These are phyloP conservation scores for Lophotis ruficrista DNA, from an alignment of 2,113 vertebrate genomes.

Conservation along the genomic window DNA sequence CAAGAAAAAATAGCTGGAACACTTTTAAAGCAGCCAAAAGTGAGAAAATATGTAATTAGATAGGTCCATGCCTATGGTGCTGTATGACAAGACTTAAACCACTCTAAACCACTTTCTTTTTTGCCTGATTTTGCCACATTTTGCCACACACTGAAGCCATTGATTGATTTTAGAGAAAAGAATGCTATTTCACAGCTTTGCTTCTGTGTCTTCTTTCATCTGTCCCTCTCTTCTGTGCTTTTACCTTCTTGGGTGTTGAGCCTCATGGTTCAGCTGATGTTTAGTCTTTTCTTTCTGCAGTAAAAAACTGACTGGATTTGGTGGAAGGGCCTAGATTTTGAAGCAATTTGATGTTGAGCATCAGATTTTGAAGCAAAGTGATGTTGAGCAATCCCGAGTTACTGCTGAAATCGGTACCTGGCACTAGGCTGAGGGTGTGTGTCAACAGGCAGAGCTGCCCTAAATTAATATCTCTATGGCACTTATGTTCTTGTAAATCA, in stretches of 20 bases:
- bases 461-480: background rate
- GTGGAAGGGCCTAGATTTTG: background rate
- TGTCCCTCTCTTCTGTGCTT: background rate
- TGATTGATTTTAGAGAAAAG: background rate
- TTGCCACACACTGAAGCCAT: background rate
- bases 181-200: background rate
- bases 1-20: conserved; percentile 34
- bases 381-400: background rate
- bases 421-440: accelerated
- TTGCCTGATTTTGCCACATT: background rate
- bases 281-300: background rate
- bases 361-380: background rate
- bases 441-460: background rate
- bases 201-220: background rate
- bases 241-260: background rate
- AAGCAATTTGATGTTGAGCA: background rate
- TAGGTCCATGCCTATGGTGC: background rate
- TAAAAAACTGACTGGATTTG: background rate
- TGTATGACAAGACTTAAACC: background rate
- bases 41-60: background rate
- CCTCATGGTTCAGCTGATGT: accelerated
- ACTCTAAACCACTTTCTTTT: background rate
- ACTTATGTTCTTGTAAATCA: background rate
- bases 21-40: background rate
- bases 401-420: background rate